Percentiles rank a stretch among this genome's conserved stretches.
Evolutionary conservation across 2,113 vertebrate genomes (phyloP).

Genomic region (Apeltes quadracus): DNA sequence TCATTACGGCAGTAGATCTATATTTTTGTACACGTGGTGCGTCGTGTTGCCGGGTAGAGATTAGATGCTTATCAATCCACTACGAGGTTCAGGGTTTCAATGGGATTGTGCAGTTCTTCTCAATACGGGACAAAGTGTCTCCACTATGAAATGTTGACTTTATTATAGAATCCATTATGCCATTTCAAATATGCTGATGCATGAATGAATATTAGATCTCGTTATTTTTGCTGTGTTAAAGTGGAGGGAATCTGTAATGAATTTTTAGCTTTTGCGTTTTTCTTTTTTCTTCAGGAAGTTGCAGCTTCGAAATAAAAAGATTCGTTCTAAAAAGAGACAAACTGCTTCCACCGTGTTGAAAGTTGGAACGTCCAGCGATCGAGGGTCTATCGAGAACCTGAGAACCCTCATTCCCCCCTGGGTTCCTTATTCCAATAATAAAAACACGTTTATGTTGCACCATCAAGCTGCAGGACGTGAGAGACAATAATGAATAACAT

Average conservation of each 20-base stretch:
- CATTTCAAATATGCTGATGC: slow-evolving; percentile 33
- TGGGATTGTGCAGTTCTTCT: slow-evolving; percentile 23
- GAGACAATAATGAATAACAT: no score
- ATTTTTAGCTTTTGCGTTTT: background rate
- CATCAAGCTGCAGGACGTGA: background rate
- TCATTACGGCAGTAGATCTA: slow-evolving; percentile 44
- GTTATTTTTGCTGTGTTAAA: slow-evolving; percentile 34
- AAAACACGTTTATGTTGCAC: background rate
- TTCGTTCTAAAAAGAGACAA: no score
- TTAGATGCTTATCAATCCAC: slow-evolving; percentile 11
- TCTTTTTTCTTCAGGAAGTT: background rate
- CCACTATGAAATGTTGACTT: background rate
- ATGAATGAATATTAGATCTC: slow-evolving; percentile 10
- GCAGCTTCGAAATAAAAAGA: background rate
- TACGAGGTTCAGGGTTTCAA: slow-evolving; percentile 54
- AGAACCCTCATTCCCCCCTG: no score
- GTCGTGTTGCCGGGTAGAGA: slow-evolving; percentile 52
- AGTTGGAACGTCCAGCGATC: background rate
- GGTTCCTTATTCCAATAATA: no score
- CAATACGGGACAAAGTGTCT: background rate
- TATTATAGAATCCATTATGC: slow-evolving; percentile 6
- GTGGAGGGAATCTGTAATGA: background rate
- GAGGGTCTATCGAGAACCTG: no score
- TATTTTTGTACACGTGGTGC: slow-evolving; percentile 68
- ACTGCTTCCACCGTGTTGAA: background rate